These are phyloP conservation scores for Slavum lentiscoides DNA, from an alignment of 2,888 invertebrate genomes.

Conservation along the genomic window DNA sequence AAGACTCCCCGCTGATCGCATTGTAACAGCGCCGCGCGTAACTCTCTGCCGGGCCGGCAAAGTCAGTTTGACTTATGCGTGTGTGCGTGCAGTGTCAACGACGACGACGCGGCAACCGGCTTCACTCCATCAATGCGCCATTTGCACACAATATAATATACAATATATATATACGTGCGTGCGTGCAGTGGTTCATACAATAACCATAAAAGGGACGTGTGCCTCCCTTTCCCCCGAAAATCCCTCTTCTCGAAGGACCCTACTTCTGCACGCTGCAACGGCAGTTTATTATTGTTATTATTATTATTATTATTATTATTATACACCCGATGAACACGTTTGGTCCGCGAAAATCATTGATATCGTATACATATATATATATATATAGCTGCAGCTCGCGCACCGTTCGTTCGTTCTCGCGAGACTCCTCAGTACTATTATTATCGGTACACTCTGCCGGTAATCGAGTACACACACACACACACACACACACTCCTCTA, in stretches of 20 bases:
- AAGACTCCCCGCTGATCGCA: conserved; percentile 50
- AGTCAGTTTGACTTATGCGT: conserved; percentile 46
- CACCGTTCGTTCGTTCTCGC: neutral
- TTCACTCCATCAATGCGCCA: conserved; percentile 52
- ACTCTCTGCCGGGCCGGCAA: neutral
- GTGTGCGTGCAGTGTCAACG: neutral
- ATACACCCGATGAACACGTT: conserved; percentile 42
- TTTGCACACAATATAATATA: conserved; percentile 50
- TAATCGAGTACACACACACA: too few species aligned
- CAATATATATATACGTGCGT: neutral
- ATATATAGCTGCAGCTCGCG: conserved; percentile 1
- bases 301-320: conserved; percentile 33
- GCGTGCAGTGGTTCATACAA: conserved; percentile 46
- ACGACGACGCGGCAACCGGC: conserved; percentile 23
- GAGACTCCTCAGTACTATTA: neutral
- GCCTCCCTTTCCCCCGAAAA: neutral
- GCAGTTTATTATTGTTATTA: conserved; percentile 34
- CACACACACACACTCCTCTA: too few species aligned
- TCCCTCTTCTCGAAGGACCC: conserved; percentile 17
- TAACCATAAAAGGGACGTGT: conserved; percentile 47
- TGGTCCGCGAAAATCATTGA: conserved; percentile 13
- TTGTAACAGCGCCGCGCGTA: conserved; percentile 7
- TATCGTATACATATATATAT: too few species aligned
- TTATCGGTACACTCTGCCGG: too few species aligned
- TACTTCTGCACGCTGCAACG: neutral